Base-by-base conservation (phyloP, 2,888 invertebrate genomes). In the Synergus japonicus region DNA sequence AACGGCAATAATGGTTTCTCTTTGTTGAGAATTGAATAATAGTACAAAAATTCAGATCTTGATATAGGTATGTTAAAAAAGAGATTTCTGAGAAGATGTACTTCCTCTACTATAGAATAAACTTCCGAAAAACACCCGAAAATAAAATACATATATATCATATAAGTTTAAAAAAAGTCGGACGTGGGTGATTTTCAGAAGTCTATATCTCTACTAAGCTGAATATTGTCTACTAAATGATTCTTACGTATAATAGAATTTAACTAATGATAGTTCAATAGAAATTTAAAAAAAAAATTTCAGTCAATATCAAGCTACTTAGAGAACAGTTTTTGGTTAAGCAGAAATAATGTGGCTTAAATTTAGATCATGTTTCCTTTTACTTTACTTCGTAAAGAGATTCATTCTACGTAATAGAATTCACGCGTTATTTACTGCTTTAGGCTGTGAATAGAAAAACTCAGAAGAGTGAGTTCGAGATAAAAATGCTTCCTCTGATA, bases 391-490 rank as follows among this genome's bases (percentile, higher is more conserved):
- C 37, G 5, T 37, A 37, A 37, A 54, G 12, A 54, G 15, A 54
- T 54, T 15, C 13, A 49, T 12, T 49, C 49, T 49, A 22, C 29
- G 29, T 60, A 18, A 60, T 60, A 18, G 15, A 60, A 4, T 63
- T 22, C 3, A 29, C 29, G 29, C 22, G 18, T 3, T 12, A 8
- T 22, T 22, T 63, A 15, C 29, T 37, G 10, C 8, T 41, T 54
- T 12, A 41, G 15, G 13, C 37, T 15, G 15, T 29, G 15, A 15
- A n/a, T 4, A 66, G 18, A 1, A 18, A 43, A 66, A 44, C 22
- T 66, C 5, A 44, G 1, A 37, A 66, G 43, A 66, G 66, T 18
- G 64, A 64, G 66, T 43, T 44, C 43, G 44, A 66, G 66, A 66
- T 66, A 43, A 66, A 3, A 46, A 13, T 22, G 22, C 22, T 67